Evolutionary conservation across 1,140 invertebrate species (phyloP).

Genomic region (Cecropterus lyciades): DNA sequence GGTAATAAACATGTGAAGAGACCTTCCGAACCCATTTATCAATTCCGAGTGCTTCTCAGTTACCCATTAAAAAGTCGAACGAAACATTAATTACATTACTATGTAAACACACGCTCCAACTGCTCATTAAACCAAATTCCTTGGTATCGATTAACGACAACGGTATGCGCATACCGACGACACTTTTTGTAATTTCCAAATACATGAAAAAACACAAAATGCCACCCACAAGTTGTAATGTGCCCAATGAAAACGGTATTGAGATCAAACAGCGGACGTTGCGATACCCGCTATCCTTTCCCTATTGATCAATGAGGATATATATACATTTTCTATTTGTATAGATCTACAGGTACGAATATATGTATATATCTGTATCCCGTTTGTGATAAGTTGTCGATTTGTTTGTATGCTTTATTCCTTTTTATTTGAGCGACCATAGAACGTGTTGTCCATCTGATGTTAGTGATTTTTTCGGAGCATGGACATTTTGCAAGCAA

Average conservation of each 20-base stretch:
- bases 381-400: neutral
- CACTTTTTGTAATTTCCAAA: conserved; percentile 19
- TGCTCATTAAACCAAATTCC: conserved; percentile 20
- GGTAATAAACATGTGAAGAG: neutral
- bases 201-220: conserved; percentile 16
- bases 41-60: neutral
- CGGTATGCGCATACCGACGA: conserved; percentile 10
- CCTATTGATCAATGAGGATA: conserved; percentile 5
- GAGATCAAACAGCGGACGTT: conserved; percentile 16
- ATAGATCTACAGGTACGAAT: neutral
- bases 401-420: neutral
- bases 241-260: conserved; percentile 12
- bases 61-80: neutral
- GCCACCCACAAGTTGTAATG: conserved; percentile 11
- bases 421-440: too few species aligned
- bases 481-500: too few species aligned
- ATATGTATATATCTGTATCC: neutral
- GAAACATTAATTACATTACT: conserved; percentile 4
- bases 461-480: too few species aligned
- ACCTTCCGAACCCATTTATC: neutral
- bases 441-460: too few species aligned
- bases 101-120: conserved; percentile 4
- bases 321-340: conserved; percentile 25
- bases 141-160: conserved; percentile 1
- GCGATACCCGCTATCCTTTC: conserved; percentile 17